These are phyloP conservation scores for Poecile atricapillus DNA, from an alignment of 2,113 vertebrate genomes.

Conservation along the genomic window DNA sequence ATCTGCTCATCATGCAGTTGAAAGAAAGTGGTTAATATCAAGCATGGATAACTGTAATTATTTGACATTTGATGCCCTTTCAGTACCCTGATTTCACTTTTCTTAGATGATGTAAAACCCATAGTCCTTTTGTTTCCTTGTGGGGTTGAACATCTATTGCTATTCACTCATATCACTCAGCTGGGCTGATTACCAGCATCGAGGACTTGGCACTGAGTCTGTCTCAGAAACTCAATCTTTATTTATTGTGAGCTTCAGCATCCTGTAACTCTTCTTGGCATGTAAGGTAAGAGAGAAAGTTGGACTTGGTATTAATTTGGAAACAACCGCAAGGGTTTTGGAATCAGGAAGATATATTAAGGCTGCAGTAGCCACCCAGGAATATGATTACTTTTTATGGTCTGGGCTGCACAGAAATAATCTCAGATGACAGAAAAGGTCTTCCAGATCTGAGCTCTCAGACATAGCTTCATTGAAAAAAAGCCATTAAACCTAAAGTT, in stretches of 20 bases:
- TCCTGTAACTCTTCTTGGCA: conserved; percentile 3
- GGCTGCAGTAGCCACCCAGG: conserved; percentile 16
- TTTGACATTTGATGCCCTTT: not conserved
- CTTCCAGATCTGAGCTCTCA: not conserved
- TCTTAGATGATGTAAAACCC: not conserved
- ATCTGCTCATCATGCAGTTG: conserved; percentile 68
- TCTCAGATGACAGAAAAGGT: not conserved
- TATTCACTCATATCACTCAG: conserved; percentile 33
- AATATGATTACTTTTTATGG: conserved; percentile 7
- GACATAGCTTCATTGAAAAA: not conserved
- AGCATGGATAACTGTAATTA: not conserved
- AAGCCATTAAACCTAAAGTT: not conserved
- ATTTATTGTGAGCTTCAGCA: conserved; percentile 6
- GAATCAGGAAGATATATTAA: conserved; percentile 28
- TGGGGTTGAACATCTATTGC: conserved; percentile 39
- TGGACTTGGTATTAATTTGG: conserved; percentile 17
- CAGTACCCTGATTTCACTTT: not conserved
- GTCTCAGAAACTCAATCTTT: conserved; percentile 41
- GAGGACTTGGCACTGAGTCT: conserved; percentile 18
- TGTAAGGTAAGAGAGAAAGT: not conserved
- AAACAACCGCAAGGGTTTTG: conserved; percentile 18
- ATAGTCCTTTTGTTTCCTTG: not conserved
- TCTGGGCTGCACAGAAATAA: not conserved
- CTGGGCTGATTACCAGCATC: not conserved
- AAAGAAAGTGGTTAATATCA: not conserved